Base-by-base conservation (phyloP, 2,113 vertebrate genomes). In the Phocoena phocoena region DNA sequence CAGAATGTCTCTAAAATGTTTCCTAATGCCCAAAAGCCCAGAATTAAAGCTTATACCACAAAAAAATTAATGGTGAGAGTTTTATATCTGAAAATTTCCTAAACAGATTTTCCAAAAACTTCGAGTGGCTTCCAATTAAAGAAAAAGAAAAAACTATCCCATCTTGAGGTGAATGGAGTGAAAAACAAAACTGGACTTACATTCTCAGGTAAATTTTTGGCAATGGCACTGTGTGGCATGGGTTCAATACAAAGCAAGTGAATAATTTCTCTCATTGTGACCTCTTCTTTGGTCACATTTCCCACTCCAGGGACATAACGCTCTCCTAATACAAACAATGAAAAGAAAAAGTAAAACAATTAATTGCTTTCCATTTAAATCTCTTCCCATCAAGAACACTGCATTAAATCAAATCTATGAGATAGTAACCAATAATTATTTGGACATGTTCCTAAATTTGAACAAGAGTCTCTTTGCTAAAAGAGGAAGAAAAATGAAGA, bases 221-320 rank as follows among this genome's bases (percentile, higher is more conserved):
- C 99, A 98, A 99, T 99, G 84, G 99, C 99, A 97, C 99, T 99
- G 88, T 99, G 99, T 98, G 99, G 99, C 99, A 99, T 99, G 82
- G 99, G 99, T 96, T 99, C 99, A 98, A 99, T 99, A 97, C 99
- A 99, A 65, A 99, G 98, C 76, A 99, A 98, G 96, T 99, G 99
- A 96, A 99, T 98, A 53, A 99, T 99, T 98, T 99, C 99, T 97
- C 99, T 99, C 99, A 99, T 99, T 5, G 98, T 99, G 98, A 99
- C 99, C 8, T 99, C 99, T 97, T 99, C 99, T 98, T 99, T 99
- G 94, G 99, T 99, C 96, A 99, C 99, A 23, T 99, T 97, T 98
- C 99, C 99, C 97, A 99, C 98, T 87, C 99, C 99, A 62, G 99
- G 99, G 38, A 99, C 98, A 0, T 99, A 99, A 53, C 99, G 99